Percentiles rank a stretch among this genome's conserved stretches.
Evolutionary conservation across 2,797 vertebrate species (phyloP).

Genomic region (Psittacula echo): DNA sequence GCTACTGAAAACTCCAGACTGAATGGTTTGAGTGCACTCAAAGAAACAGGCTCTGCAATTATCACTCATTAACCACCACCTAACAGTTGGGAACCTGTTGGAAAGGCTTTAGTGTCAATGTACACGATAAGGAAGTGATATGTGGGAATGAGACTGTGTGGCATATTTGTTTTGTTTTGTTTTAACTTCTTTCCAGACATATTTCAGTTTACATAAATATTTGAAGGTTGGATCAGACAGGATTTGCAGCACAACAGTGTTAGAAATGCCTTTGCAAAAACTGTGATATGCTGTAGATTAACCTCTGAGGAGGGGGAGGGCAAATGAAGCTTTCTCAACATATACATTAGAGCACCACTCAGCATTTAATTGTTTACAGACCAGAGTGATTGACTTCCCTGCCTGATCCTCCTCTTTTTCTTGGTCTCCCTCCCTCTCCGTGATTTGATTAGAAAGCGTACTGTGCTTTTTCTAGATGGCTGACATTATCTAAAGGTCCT

Average conservation of each 20-base stretch:
- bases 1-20: not conserved
- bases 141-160: slow-evolving; percentile 35
- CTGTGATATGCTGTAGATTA: slow-evolving; percentile 73
- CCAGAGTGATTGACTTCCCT: not conserved
- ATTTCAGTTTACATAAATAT: slow-evolving; percentile 82
- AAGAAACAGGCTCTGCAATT: slow-evolving; percentile 56
- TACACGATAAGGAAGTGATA: slow-evolving; percentile 51
- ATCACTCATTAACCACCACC: slow-evolving; percentile 60
- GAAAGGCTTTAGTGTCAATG: slow-evolving; percentile 43
- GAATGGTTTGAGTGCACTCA: slow-evolving; percentile 42
- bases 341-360: not conserved
- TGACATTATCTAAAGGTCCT: not conserved
- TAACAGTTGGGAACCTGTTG: slow-evolving; percentile 47
- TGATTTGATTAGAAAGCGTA: not conserved
- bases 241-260: slow-evolving; percentile 78
- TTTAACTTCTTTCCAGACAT: slow-evolving; percentile 77
- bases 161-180: slow-evolving; percentile 72
- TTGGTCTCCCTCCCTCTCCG: not conserved
- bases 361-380: slow-evolving; percentile 36
- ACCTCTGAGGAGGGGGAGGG: not conserved
- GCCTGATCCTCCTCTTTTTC: not conserved
- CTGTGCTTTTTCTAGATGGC: not conserved
- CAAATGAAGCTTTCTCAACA: not conserved
- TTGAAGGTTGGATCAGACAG: slow-evolving; percentile 79
- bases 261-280: slow-evolving; percentile 76